These are phyloP conservation scores for Eupithecia inturbata DNA, from an alignment of 2,888 invertebrate genomes.

Conservation along the genomic window DNA sequence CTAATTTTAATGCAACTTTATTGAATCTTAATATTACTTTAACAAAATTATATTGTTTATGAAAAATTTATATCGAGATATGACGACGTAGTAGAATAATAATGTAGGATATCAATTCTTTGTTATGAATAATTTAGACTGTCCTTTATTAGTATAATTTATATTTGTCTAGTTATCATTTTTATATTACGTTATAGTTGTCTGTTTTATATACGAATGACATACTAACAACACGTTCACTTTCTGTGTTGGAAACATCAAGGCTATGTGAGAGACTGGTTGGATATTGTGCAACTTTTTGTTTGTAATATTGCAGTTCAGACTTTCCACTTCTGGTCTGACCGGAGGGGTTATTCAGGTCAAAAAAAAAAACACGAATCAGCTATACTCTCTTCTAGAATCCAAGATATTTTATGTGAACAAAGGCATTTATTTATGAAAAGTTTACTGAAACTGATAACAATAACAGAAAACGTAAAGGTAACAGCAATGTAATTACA, in stretches of 20 bases:
- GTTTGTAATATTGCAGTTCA: background rate
- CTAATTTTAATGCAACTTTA: constrained; percentile 5
- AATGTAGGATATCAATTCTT: background rate
- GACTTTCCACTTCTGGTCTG: background rate
- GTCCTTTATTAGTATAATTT: background rate
- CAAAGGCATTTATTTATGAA: too few relatives aligned
- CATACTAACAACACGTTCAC: background rate
- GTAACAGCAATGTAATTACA: too few relatives aligned
- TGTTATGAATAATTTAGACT: background rate
- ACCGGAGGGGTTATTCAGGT: background rate
- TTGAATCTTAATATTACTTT: background rate
- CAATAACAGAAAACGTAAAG: too few relatives aligned
- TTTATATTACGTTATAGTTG: background rate
- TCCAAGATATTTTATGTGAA: too few relatives aligned
- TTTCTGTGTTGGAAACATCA: background rate
- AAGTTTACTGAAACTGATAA: too few relatives aligned
- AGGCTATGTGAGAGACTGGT: background rate
- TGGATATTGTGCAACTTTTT: background rate
- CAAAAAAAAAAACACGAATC: background rate
- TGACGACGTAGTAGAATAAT: constrained; percentile 6
- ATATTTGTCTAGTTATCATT: constrained; percentile 8
- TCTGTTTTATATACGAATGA: constrained; percentile 1
- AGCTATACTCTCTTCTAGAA: background rate
- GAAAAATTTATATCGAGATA: background rate
- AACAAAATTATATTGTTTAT: constrained; percentile 3